phyloP scores from a whole-genome alignment of 2,888 invertebrate genomes.

The Pocota personata region DNA sequence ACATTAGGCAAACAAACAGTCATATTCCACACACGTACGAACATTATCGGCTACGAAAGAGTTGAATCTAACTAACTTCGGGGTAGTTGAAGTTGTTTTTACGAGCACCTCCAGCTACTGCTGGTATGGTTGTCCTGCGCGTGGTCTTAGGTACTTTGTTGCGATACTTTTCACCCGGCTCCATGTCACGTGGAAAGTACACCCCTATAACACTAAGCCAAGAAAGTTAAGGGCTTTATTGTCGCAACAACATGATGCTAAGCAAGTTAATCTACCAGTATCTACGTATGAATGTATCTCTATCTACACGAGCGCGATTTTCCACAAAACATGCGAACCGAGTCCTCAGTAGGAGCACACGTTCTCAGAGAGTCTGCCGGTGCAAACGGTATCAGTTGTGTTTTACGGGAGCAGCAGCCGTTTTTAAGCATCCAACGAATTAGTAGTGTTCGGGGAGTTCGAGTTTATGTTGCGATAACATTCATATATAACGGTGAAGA shows the following conservation, averaged over 20 bases:
- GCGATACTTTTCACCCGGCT: constrained; percentile 29
- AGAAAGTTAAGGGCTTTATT: constrained; percentile 37
- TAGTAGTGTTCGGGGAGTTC: constrained; percentile 29
- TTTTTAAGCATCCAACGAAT: constrained; percentile 26
- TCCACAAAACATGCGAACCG: constrained; percentile 24
- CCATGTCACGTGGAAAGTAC: neutral
- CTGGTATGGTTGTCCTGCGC: constrained; percentile 47
- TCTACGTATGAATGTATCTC: constrained; percentile 34
- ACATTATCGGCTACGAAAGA: neutral
- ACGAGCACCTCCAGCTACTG: no score
- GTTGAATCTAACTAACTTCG: neutral
- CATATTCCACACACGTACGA: neutral
- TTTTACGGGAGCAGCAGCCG: constrained; percentile 26
- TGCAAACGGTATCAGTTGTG: constrained; percentile 57
- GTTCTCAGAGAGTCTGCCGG: constrained; percentile 52
- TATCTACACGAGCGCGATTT: constrained; percentile 17
- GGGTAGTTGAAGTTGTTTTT: neutral
- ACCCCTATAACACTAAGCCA: neutral
- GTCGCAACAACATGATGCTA: constrained; percentile 52
- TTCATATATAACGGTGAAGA: constrained; percentile 40
- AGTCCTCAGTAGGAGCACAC: constrained; percentile 40
- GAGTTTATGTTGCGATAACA: constrained; percentile 14
- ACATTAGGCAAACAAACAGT: constrained; percentile 12
- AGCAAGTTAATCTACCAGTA: constrained; percentile 32
- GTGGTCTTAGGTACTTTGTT: constrained; percentile 19